Conservation (phyloP, 2,888 invertebrate genomes). For the Portevinia maculata region DNA sequence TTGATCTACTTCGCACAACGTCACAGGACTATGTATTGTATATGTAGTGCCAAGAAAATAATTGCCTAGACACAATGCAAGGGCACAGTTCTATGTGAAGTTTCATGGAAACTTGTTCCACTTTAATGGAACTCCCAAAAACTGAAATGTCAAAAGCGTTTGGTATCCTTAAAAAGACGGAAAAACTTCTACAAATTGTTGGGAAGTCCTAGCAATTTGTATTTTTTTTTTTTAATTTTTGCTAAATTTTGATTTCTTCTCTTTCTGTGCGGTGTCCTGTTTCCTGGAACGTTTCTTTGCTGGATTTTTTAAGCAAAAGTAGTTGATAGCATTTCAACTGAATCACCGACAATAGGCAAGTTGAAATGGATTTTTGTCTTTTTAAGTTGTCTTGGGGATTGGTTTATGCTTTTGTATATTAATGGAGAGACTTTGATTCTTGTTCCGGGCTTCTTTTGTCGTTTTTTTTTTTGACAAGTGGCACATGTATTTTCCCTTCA, state of each 20-base stretch:
- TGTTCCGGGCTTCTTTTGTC: conserved; percentile 6
- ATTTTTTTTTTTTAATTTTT: conserved; percentile 27
- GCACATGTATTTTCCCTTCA: conserved; percentile 20
- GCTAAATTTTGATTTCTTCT: too few relatives aligned
- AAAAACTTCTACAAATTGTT: conserved; percentile 65
- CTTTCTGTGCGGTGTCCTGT: not conserved
- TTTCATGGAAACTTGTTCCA: conserved; percentile 45
- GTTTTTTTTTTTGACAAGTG: conserved; percentile 3
- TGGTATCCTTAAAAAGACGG: conserved; percentile 25
- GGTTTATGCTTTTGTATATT: conserved; percentile 4
- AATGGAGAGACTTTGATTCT: conserved; percentile 11
- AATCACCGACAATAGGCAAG: conserved; percentile 45
- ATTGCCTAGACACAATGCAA: conserved; percentile 21
- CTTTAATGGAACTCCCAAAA: conserved; percentile 42
- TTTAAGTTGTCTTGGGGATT: conserved; percentile 16
- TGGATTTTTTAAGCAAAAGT: not conserved
- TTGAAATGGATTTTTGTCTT: conserved; percentile 22
- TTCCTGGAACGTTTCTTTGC: not conserved
- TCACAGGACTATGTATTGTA: conserved; percentile 3
- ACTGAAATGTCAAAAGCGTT: conserved; percentile 53
- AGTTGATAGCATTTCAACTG: conserved; percentile 9
- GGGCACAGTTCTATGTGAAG: conserved; percentile 20
- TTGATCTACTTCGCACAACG: conserved; percentile 32
- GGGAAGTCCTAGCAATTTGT: conserved; percentile 68
- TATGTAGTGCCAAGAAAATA: conserved; percentile 14